These are phyloP conservation scores for Heliconius ethilla DNA, from an alignment of 2,888 invertebrate genomes.

Conservation along the genomic window DNA sequence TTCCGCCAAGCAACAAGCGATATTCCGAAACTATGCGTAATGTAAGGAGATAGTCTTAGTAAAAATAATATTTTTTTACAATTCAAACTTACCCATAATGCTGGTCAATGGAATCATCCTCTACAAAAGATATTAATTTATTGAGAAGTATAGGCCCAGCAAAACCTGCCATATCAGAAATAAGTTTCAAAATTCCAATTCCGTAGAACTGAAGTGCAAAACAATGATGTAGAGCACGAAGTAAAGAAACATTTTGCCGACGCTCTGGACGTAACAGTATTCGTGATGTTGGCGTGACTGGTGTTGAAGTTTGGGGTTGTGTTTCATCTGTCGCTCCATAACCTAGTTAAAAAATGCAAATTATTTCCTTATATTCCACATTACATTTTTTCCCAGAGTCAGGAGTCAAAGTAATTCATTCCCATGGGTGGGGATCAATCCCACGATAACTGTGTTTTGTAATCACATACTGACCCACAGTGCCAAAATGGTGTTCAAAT, in stretches of 20 bases:
- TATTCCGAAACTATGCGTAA: too few species aligned
- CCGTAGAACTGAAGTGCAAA: constrained; percentile 92
- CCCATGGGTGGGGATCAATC: too few species aligned
- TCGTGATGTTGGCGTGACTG: constrained; percentile 69
- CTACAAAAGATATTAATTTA: constrained; percentile 89
- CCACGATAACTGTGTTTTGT: too few species aligned
- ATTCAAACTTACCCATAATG: constrained; percentile 83
- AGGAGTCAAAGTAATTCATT: too few species aligned
- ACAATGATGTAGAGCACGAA: constrained; percentile 86
- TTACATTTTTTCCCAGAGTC: too few species aligned
- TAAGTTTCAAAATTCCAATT: constrained; percentile 90
- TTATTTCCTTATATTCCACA: too few species aligned
- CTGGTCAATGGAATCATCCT: constrained; percentile 85
- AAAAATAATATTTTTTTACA: background rate
- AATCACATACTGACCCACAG: too few species aligned
- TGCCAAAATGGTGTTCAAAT: too few species aligned
- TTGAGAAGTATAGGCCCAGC: constrained; percentile 94
- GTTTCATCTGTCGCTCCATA: constrained; percentile 71
- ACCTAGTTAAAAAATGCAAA: constrained; percentile 50
- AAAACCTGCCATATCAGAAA: constrained; percentile 92
- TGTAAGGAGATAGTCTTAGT: too few species aligned
- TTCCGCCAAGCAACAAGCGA: too few species aligned
- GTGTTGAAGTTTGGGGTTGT: constrained; percentile 63
- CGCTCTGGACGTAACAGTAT: constrained; percentile 63
- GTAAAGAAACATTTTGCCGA: constrained; percentile 80